Evolutionary conservation across 2,888 invertebrate genomes (phyloP).

Genomic region (Tholera decimalis): DNA sequence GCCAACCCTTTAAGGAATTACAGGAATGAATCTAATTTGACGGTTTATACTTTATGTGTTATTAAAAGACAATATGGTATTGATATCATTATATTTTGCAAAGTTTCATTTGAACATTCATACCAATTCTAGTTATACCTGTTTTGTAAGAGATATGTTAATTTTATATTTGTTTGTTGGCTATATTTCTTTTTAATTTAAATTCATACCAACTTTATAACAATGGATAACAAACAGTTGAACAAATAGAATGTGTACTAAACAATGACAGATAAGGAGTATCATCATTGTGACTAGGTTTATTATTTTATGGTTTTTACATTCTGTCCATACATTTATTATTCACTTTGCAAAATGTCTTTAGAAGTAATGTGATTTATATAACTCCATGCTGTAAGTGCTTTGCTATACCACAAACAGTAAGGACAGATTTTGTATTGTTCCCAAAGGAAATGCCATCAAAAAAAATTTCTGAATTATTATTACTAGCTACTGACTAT

Average conservation of each 20-base stretch:
- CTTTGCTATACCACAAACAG: too few species aligned
- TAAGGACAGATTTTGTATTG: too few species aligned
- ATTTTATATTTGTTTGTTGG: neutral
- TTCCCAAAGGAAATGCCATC: too few species aligned
- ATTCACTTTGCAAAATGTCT: neutral
- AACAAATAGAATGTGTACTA: constrained; percentile 21
- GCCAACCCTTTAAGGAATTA: neutral
- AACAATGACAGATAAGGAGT: constrained; percentile 22
- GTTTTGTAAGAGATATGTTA: neutral
- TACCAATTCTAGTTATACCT: neutral
- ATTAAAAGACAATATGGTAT: neutral
- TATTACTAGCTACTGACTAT: neutral
- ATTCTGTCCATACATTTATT: neutral
- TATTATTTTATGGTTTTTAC: neutral
- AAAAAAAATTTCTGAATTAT: too few species aligned
- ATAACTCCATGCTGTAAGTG: too few species aligned
- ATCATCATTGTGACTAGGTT: neutral
- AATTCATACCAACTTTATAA: neutral
- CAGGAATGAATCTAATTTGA: neutral
- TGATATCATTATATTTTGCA: neutral
- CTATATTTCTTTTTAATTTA: neutral
- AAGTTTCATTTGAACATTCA: neutral
- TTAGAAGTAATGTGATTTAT: neutral
- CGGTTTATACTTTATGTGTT: neutral
- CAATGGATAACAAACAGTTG: constrained; percentile 23